Percentiles rank a stretch among this genome's conserved stretches.
Conservation (phyloP, 2,113 vertebrate genomes). For the Chlamydotis undulata region DNA sequence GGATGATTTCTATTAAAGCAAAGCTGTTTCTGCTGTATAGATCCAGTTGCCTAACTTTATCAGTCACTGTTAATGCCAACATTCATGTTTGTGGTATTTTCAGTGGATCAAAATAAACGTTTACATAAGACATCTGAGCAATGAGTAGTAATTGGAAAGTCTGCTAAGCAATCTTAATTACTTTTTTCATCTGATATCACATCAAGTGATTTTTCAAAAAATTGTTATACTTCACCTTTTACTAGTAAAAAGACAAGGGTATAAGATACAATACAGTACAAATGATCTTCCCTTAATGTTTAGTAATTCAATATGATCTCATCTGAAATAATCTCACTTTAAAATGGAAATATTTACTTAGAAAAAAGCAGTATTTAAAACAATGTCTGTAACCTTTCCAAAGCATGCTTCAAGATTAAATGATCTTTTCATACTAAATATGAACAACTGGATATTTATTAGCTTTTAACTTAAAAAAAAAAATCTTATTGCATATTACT, state of each 20-base stretch:
- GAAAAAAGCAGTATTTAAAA: slow-evolving; percentile 1
- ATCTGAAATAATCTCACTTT: not conserved
- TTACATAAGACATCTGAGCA: not conserved
- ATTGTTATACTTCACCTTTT: not conserved
- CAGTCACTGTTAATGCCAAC: not conserved
- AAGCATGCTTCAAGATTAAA: not conserved
- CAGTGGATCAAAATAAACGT: not conserved
- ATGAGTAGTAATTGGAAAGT: not conserved
- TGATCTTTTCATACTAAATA: not conserved
- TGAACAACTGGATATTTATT: not conserved
- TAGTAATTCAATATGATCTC: not conserved
- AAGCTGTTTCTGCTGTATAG: not conserved
- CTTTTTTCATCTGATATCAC: not conserved
- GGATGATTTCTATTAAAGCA: not conserved
- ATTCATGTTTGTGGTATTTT: not conserved
- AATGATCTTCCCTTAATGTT: not conserved
- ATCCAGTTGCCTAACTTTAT: not conserved
- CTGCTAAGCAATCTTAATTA: not conserved
- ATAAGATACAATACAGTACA: not conserved
- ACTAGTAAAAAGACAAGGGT: not conserved
- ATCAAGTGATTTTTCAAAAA: not conserved
- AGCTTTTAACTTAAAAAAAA: not conserved
- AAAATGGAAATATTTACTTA: not conserved
- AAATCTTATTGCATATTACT: not conserved
- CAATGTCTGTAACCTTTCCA: not conserved